phyloP scores from a whole-genome alignment of 37 sponge, comb jelly and placozoan species.

The Aphrocallistes beatrix region DNA sequence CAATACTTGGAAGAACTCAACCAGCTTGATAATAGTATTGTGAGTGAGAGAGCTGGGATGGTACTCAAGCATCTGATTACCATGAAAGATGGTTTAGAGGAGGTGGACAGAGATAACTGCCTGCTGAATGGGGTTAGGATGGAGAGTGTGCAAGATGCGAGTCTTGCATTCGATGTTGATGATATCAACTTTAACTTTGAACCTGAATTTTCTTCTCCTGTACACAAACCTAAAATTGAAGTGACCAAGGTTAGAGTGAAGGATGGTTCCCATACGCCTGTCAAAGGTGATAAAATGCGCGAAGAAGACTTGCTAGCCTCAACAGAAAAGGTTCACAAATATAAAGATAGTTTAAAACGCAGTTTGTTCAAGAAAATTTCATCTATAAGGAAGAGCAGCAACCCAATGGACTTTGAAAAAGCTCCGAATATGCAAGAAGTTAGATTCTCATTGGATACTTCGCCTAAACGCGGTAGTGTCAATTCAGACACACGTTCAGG shows the following conservation, averaged over 20 bases:
- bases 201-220: not conserved
- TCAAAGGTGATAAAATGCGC: not conserved
- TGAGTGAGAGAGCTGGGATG: not conserved
- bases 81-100: not conserved
- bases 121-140: too few relatives aligned
- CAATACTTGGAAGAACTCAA: not conserved
- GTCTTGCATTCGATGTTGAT: too few relatives aligned
- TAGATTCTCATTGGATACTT: not conserved
- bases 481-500: not conserved
- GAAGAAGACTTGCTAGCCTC: not conserved
- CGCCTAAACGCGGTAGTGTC: not conserved
- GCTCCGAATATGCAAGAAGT: too few relatives aligned
- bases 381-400: too few relatives aligned
- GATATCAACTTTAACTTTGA: too few relatives aligned
- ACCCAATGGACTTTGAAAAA: too few relatives aligned
- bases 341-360: too few relatives aligned
- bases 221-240: not conserved
- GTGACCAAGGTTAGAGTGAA: not conserved
- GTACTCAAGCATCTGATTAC: not conserved
- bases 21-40: not conserved
- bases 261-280: not conserved
- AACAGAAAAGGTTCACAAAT: too few relatives aligned
- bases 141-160: too few relatives aligned
- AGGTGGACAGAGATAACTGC: too few relatives aligned
- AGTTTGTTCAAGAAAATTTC: too few relatives aligned